These are phyloP conservation scores for Sesia apiformis DNA, from an alignment of 2,888 invertebrate genomes.

Conservation along the genomic window DNA sequence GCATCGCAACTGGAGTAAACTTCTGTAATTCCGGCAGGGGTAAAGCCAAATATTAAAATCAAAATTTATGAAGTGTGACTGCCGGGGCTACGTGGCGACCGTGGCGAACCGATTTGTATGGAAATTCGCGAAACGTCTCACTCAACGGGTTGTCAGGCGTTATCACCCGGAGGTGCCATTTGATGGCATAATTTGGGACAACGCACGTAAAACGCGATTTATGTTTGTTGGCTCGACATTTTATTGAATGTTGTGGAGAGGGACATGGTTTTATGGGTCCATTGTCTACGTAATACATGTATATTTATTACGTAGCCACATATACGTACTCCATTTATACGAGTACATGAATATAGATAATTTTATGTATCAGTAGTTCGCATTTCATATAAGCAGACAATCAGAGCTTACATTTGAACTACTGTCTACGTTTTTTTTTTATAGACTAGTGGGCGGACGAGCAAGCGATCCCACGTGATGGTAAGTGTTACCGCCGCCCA, in stretches of 20 bases:
- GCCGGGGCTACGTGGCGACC: constrained; percentile 24
- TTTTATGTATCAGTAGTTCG: too few species aligned
- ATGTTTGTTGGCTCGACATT: constrained; percentile 51
- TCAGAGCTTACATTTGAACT: too few species aligned
- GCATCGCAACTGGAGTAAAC: too few species aligned
- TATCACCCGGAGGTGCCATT: constrained; percentile 49
- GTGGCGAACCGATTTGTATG: constrained; percentile 70
- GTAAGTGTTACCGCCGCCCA: too few species aligned
- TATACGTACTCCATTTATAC: too few species aligned
- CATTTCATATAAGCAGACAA: too few species aligned
- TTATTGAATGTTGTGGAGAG: constrained; percentile 61
- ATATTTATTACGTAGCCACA: too few species aligned
- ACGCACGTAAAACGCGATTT: constrained; percentile 58
- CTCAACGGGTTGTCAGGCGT: constrained; percentile 32
- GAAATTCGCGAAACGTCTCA: constrained; percentile 57
- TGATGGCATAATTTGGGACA: constrained; percentile 68
- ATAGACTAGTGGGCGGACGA: too few species aligned
- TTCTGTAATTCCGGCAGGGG: constrained; percentile 15
- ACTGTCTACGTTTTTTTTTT: too few species aligned
- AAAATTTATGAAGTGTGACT: constrained; percentile 68
- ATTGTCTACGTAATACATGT: constrained; percentile 5
- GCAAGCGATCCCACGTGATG: too few species aligned
- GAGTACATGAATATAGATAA: too few species aligned
- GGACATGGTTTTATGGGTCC: constrained; percentile 39
- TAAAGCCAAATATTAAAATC: constrained; percentile 59